Conservation (phyloP, 2,888 invertebrate genomes). For the Hoplodrina ambigua region DNA sequence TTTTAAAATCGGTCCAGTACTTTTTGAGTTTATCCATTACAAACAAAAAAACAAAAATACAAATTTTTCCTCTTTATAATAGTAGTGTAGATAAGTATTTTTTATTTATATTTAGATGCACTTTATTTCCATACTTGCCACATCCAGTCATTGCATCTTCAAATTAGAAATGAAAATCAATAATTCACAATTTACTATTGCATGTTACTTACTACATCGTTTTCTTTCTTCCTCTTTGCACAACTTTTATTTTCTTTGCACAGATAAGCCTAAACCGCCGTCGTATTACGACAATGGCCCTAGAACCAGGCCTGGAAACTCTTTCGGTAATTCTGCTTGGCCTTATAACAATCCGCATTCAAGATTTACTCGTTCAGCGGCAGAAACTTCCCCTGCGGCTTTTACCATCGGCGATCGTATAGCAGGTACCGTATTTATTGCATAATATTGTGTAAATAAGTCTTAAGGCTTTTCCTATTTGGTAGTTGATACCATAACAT, state of each 20-base stretch:
- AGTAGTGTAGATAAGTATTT: too few species aligned
- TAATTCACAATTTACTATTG: background rate
- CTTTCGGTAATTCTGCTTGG: slow-evolving; percentile 38
- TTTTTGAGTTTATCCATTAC: too few species aligned
- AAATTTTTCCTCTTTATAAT: too few species aligned
- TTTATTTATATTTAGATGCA: background rate
- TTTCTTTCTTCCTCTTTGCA: slow-evolving; percentile 8
- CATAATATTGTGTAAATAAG: background rate
- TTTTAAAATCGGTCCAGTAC: too few species aligned
- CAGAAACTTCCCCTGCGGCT: slow-evolving; percentile 10
- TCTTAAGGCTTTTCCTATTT: too few species aligned
- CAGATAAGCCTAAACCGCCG: slow-evolving; percentile 49
- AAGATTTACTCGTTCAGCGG: slow-evolving; percentile 38
- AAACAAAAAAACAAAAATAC: too few species aligned
- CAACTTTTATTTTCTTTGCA: slow-evolving; percentile 34
- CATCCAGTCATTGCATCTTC: background rate
- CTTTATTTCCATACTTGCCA: background rate
- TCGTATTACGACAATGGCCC: slow-evolving; percentile 41
- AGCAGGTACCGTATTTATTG: slow-evolving; percentile 46
- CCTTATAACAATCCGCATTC: slow-evolving; percentile 26
- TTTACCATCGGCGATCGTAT: slow-evolving; percentile 54
- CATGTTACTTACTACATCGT: background rate
- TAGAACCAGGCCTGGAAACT: slow-evolving; percentile 11
- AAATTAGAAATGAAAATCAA: background rate
- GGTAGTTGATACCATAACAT: too few species aligned